These are phyloP conservation scores for Diloba caeruleocephala DNA, from an alignment of 2,888 invertebrate species.

Conservation along the genomic window DNA sequence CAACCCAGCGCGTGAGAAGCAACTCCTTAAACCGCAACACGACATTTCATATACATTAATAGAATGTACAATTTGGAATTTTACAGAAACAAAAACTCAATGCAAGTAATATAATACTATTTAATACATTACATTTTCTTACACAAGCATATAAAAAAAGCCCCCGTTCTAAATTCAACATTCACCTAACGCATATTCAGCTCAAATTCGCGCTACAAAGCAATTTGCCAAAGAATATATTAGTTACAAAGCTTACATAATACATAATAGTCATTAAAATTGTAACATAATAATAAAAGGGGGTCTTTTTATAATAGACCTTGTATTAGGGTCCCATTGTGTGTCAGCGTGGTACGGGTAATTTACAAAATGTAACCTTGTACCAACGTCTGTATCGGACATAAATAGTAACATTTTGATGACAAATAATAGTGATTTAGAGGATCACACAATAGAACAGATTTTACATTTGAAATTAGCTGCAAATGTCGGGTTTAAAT, in stretches of 20 bases:
- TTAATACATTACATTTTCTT: constrained; percentile 45
- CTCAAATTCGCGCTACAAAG: too few relatives aligned
- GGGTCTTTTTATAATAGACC: constrained; percentile 80
- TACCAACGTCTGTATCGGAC: constrained; percentile 61
- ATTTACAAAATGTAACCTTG: constrained; percentile 78
- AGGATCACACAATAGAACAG: constrained; percentile 66
- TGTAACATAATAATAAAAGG: constrained; percentile 84
- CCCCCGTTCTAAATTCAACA: constrained; percentile 1
- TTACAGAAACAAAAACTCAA: too few relatives aligned
- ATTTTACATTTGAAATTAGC: constrained; percentile 63
- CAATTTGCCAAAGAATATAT: constrained; percentile 34
- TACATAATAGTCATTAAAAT: constrained; percentile 80
- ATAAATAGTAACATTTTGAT: constrained; percentile 80
- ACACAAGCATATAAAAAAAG: constrained; percentile 34
- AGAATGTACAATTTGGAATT: too few relatives aligned
- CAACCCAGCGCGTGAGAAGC: too few relatives aligned
- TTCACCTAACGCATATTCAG: not conserved
- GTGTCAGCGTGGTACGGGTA: constrained; percentile 68
- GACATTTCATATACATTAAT: too few relatives aligned
- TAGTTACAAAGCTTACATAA: constrained; percentile 58
- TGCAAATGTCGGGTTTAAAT: constrained; percentile 53
- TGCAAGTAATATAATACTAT: constrained; percentile 45
- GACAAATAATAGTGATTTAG: constrained; percentile 83
- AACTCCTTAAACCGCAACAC: too few relatives aligned
- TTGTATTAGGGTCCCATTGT: constrained; percentile 81